Percentiles rank a stretch among this genome's conserved stretches.
These are phyloP conservation scores for Anoura caudifer DNA, from an alignment of 2,113 vertebrate species.

Conservation along the genomic window DNA sequence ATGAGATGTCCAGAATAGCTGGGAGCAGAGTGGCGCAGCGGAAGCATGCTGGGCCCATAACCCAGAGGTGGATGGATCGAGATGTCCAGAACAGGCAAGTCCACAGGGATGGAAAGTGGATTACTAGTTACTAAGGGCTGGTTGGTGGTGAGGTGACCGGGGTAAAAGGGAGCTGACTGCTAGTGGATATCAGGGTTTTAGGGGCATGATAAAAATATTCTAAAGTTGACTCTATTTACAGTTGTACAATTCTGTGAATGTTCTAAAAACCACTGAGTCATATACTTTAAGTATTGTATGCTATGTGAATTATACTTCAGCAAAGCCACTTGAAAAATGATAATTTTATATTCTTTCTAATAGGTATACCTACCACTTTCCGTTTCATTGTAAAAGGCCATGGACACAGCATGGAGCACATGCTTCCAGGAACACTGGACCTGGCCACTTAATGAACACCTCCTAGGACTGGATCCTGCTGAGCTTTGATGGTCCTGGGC, in stretches of 20 bases:
- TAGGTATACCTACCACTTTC: neutral
- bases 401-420: neutral
- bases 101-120: neutral
- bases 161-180: neutral
- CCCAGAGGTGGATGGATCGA: no score
- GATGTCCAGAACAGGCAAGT: neutral
- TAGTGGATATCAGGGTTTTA: neutral
- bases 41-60: no score
- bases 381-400: neutral
- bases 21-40: no score
- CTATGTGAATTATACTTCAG: neutral
- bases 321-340: neutral
- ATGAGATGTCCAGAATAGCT: neutral
- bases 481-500: neutral
- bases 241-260: neutral
- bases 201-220: neutral
- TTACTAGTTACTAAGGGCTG: neutral
- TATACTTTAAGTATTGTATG: neutral
- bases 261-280: neutral
- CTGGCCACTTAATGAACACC: neutral
- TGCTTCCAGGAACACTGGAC: neutral
- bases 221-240: neutral
- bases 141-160: neutral
- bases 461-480: neutral
- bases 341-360: neutral